Evolutionary conservation across 2,797 vertebrate genomes (phyloP).

Genomic region (Chromobotia macracanthus): DNA sequence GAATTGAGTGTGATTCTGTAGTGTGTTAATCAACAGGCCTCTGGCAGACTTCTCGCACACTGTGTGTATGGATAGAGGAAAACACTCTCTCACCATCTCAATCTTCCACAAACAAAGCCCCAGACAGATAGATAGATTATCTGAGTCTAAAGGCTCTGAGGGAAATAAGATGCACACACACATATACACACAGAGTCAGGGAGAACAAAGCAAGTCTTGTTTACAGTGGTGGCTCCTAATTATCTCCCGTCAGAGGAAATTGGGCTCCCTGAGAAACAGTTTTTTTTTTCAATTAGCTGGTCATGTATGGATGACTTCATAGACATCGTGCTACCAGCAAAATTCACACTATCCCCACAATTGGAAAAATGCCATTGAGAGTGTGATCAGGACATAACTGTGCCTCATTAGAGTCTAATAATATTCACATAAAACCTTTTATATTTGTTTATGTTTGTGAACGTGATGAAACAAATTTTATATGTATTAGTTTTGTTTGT

Average conservation of each 20-base stretch:
- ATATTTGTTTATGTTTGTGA: conserved; percentile 1
- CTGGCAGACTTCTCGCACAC: background rate
- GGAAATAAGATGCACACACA: conserved; percentile 8
- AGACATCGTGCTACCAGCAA: conserved; percentile 20
- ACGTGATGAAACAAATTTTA: background rate
- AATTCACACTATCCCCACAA: conserved; percentile 10
- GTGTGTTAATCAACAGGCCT: conserved; percentile 37
- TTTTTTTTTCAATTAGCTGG: conserved; percentile 37
- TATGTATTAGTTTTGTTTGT: background rate
- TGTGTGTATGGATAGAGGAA: conserved; percentile 12
- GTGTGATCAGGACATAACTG: conserved; percentile 36
- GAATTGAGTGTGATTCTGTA: conserved; percentile 5
- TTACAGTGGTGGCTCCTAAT: conserved; percentile 42
- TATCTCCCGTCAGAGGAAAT: conserved; percentile 37
- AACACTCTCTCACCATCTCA: conserved; percentile 11
- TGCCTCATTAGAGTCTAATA: conserved; percentile 15
- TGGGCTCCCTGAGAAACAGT: conserved; percentile 9
- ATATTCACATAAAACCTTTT: background rate
- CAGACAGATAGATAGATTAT: conserved; percentile 25
- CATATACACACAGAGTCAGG: background rate
- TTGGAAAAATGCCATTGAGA: conserved; percentile 26
- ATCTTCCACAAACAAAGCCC: conserved; percentile 17
- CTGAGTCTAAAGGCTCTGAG: conserved; percentile 16
- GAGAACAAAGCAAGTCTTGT: conserved; percentile 31
- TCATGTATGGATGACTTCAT: conserved; percentile 44